Base-by-base conservation (phyloP, 2,797 vertebrate genomes). In the Psittacula derbiana region DNA sequence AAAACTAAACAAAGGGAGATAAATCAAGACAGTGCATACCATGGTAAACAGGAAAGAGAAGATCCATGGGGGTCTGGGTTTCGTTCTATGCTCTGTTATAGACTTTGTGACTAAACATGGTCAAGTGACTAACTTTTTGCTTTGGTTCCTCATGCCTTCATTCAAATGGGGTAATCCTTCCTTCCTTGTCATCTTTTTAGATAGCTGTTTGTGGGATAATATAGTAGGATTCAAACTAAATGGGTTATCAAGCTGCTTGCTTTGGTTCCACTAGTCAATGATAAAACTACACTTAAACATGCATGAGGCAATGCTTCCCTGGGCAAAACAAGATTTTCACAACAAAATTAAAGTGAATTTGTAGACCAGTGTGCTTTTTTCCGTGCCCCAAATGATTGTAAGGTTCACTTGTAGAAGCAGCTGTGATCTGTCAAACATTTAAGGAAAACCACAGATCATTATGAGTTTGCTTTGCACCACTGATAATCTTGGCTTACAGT, bases 81-180 rank as follows among this genome's bases (percentile, higher is more conserved):
- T 1, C 0, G 9, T 82, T 87, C 40, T 44, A 46, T 13, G 43
- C 24, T 80, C 69, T 81, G 0, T 58, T 79, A 2, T 0, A 24
- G 28, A 30, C 21, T 43, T 50, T 23, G 38, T 50, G 41, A 33
- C 38, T 86, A 41, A 71, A 16, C 0, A 0, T 47, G 28, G 12
- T 58, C 13, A 41, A 30, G 12, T 57, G 41, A 73, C 33, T 50
- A 67, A 17, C 36, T 38, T 66, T 70, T 53, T 78, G 40, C 72
- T 66, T 86, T 73, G 16, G 4, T 71, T 88, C 12, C 40, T 76
- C 2, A 2, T 25, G 10, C 44, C 31, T 88, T n/a, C 6, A 3
- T 79, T 88, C 70, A 64, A 33, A 52, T 67, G 65, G 12, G 12
- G 5, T 41, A 41, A 27, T 52, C 10, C 15, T 78, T 82, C 52